These are phyloP conservation scores for Cherax destructor DNA, from an alignment of 1,140 invertebrate species.

Conservation along the genomic window DNA sequence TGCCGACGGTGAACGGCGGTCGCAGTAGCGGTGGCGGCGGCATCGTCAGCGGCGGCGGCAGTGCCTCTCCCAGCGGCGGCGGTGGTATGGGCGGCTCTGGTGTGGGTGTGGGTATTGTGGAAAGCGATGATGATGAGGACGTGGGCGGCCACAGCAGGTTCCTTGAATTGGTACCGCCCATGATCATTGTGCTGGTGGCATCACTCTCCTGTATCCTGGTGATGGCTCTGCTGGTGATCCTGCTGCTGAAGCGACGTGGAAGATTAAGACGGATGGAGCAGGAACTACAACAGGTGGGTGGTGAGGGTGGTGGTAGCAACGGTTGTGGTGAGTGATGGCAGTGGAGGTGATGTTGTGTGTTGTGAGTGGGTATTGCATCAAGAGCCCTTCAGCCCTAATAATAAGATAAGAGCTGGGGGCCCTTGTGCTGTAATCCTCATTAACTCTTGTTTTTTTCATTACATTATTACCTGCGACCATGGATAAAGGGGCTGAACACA, in stretches of 20 bases:
- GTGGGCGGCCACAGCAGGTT: background rate
- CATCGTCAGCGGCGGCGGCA: background rate
- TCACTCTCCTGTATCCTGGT: background rate
- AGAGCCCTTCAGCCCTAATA: too few species aligned
- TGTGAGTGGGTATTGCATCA: too few species aligned
- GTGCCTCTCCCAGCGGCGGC: background rate
- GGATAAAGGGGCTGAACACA: too few species aligned
- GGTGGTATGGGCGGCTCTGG: background rate
- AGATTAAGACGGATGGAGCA: background rate
- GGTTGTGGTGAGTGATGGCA: background rate
- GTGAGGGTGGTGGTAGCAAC: background rate
- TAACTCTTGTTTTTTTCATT: too few species aligned
- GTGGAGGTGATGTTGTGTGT: background rate
- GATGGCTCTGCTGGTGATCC: background rate
- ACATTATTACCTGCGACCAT: too few species aligned
- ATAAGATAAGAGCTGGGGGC: too few species aligned
- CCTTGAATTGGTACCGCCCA: background rate
- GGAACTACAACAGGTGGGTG: background rate
- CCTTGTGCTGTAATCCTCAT: too few species aligned
- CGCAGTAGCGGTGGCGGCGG: background rate
- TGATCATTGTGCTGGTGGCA: background rate
- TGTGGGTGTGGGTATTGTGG: background rate
- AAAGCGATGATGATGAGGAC: background rate
- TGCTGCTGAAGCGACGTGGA: background rate
- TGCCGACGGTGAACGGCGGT: background rate